These are phyloP conservation scores for Smutsia temminckii DNA, from an alignment of 2,797 vertebrate genomes.

Conservation along the genomic window DNA sequence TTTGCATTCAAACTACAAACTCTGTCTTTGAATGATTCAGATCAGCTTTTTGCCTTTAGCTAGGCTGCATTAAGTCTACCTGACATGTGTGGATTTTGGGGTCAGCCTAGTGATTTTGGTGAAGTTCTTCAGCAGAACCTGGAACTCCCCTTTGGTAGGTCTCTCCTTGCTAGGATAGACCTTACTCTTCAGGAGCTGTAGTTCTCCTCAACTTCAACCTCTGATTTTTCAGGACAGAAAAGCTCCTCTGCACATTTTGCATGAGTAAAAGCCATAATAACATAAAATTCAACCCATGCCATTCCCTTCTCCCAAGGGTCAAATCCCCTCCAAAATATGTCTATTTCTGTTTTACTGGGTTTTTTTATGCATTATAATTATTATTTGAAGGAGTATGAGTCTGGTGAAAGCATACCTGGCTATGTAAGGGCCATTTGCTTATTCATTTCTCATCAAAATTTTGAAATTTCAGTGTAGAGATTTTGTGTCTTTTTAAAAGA, in stretches of 20 bases:
- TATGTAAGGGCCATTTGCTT: not conserved
- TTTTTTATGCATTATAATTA: not conserved
- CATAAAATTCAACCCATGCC: not conserved
- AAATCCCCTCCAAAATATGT: not conserved
- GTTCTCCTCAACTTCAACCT: not conserved
- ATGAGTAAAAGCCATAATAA: not conserved
- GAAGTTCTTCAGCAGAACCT: not conserved
- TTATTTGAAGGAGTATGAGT: not conserved
- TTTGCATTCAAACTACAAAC: not conserved
- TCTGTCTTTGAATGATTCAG: not conserved
- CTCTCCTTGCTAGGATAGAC: not conserved
- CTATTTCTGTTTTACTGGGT: not conserved
- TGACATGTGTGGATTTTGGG: not conserved
- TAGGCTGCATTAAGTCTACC: not conserved
- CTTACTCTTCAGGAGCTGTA: not conserved
- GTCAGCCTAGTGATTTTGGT: not conserved
- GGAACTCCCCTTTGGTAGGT: not conserved
- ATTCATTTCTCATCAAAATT: constrained; percentile 20
- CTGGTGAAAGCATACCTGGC: not conserved
- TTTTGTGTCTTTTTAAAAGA: not conserved
- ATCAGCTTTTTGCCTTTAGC: not conserved
- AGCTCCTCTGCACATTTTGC: not conserved
- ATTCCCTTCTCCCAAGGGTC: not conserved
- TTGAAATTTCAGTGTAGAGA: not conserved
- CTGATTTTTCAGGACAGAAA: not conserved